These are phyloP conservation scores for Hippotragus niger DNA, from an alignment of 2,113 vertebrate species.

Conservation along the genomic window DNA sequence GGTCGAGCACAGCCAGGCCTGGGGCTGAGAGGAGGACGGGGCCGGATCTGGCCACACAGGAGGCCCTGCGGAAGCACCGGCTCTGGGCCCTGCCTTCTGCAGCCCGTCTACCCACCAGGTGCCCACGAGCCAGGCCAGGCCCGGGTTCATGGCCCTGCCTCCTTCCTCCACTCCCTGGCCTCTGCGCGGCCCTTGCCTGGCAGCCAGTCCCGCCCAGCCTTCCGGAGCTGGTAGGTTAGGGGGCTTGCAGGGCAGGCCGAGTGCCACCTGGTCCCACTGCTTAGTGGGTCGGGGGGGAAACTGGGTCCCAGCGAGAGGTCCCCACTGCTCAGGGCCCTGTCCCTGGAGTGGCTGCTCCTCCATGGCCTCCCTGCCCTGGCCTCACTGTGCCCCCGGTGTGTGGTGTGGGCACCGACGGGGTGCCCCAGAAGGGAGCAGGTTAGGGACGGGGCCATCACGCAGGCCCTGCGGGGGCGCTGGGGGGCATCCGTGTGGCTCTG, in stretches of 20 bases:
- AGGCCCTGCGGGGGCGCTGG: fast-evolving
- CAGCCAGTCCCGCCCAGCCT: neutral
- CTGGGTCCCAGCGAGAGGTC: neutral
- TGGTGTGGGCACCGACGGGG: neutral
- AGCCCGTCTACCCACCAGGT: too few species aligned
- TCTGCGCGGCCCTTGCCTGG: fast-evolving
- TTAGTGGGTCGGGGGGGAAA: neutral
- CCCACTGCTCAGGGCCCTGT: neutral
- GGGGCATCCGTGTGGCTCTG: neutral
- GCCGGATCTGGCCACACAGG: neutral
- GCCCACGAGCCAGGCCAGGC: neutral
- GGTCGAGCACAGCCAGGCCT: neutral
- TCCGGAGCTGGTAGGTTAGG: fast-evolving
- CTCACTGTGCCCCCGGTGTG: neutral
- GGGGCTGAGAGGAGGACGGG: neutral
- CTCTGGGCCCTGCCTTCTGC: too few species aligned
- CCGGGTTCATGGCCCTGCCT: neutral
- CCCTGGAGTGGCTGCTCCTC: neutral
- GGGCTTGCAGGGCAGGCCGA: neutral
- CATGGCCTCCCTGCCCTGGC: neutral
- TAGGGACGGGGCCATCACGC: fast-evolving
- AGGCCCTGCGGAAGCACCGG: neutral
- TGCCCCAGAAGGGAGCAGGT: neutral
- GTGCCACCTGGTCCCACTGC: fast-evolving
- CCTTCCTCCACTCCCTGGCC: neutral